Evolutionary conservation across 2,113 vertebrate genomes (phyloP), one percentile per base, ranked within the genome.

Genomic region (Argyrosomus japonicus): DNA sequence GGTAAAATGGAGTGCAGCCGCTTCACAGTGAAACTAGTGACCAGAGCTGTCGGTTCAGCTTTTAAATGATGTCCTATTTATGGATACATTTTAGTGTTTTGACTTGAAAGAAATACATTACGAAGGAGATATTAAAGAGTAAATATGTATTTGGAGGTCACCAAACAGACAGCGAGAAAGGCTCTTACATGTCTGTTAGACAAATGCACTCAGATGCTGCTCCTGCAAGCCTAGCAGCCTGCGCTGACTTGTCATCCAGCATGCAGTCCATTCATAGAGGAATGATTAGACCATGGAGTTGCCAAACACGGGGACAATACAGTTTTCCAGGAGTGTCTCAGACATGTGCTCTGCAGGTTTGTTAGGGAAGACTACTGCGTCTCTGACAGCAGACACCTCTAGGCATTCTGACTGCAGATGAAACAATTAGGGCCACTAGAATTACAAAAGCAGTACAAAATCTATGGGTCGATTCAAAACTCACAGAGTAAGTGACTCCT

Each of bases 21-120:
- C 61, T 89, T 64, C 47, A 75, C 15, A 0, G 18, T 50, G 69
- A 53, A 81, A 82, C 50, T 45, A 61, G 17, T 63, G 78, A 67
- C 47, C 4, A 6, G 19, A 9, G 15, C 18, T 75, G 62, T 86
- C 81, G 32, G 4, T 32, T 68, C 68, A 47, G 29, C 47, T 62
- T 62, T 70, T 53, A 53, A 83, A 79, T 56, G 3, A 83, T 67
- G 47, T 63, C 72, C 51, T 61, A 0, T 60, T 70, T 79, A 32
- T 70, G 23, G 29, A 73, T 40, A 61, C 64, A 68, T 81, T 82
- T 84, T 51, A 77, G 17, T 72, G 36, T 43, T 23, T 13, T 25
- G 54, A 81, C 62, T 63, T 73, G 10, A 70, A 69, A 64, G 53
- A 69, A 79, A 71, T 68, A 19, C 57, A 84, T 58, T 69, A 56